Evolutionary conservation across 2,888 invertebrate species (phyloP).

Genomic region (Ryuthela nishihirai): DNA sequence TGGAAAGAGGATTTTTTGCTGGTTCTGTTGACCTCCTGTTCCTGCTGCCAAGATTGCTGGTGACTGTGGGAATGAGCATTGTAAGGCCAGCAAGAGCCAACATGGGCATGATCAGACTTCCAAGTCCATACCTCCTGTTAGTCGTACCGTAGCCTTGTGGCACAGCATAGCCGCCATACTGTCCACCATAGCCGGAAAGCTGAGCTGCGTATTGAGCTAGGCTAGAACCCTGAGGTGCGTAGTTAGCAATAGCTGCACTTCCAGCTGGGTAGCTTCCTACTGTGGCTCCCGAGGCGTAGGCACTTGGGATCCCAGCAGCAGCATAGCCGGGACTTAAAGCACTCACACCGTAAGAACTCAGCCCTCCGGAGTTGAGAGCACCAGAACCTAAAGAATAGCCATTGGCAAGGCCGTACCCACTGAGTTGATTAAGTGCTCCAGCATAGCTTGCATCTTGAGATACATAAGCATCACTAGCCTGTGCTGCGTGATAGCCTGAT

Average conservation of each 20-base stretch:
- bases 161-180: slow-evolving; percentile 11
- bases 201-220: slow-evolving; percentile 36
- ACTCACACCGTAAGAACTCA: slow-evolving; percentile 8
- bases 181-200: slow-evolving; percentile 21
- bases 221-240: slow-evolving; percentile 25
- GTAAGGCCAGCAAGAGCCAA: slow-evolving; percentile 43
- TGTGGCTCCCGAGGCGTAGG: slow-evolving; percentile 2
- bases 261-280: slow-evolving; percentile 29
- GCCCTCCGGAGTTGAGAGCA: neutral
- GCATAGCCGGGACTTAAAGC: slow-evolving; percentile 19
- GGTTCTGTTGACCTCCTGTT: slow-evolving; percentile 35
- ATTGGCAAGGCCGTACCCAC: slow-evolving; percentile 26
- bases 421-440: slow-evolving; percentile 27
- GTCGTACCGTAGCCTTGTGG: slow-evolving; percentile 32
- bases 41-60: slow-evolving; percentile 37
- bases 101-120: slow-evolving; percentile 43
- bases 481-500: slow-evolving; percentile 20
- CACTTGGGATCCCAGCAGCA: slow-evolving; percentile 12
- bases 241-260: slow-evolving; percentile 23
- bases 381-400: slow-evolving; percentile 23
- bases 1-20: slow-evolving; percentile 9
- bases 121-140: slow-evolving; percentile 39
- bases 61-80: slow-evolving; percentile 42
- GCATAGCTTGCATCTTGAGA: slow-evolving; percentile 28
- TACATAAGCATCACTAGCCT: slow-evolving; percentile 14